phyloP scores from a whole-genome alignment of 2,888 invertebrate species.

The Metellina segmentata region DNA sequence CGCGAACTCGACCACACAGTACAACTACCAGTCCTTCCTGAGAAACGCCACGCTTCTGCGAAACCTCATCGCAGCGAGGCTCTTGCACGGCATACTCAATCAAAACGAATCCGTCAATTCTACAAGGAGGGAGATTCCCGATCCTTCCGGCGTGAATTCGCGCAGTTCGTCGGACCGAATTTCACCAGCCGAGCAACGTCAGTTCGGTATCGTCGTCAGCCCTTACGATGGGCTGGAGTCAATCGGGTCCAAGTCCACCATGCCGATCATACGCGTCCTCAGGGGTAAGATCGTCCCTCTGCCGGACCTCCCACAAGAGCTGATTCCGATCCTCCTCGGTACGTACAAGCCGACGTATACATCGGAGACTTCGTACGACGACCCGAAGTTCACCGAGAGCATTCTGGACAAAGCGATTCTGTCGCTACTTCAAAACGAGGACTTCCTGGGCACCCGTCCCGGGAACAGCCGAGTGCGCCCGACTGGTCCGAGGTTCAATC shows the following conservation, averaged over 20 bases:
- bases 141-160: background rate
- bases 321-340: constrained; percentile 62
- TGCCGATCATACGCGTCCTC: constrained; percentile 52
- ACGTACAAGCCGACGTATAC: constrained; percentile 53
- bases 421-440: constrained; percentile 59
- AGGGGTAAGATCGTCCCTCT: constrained; percentile 63
- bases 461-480: background rate
- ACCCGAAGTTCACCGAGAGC: constrained; percentile 39
- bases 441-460: background rate
- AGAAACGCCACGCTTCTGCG: constrained; percentile 27
- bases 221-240: constrained; percentile 49
- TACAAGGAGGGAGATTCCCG: background rate
- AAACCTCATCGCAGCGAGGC: constrained; percentile 44
- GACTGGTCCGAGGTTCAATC: background rate
- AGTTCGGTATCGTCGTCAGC: constrained; percentile 62
- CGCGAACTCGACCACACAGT: background rate
- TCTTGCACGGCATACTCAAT: constrained; percentile 49
- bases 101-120: constrained; percentile 3
- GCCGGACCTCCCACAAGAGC: constrained; percentile 61
- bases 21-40: background rate
- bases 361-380: constrained; percentile 5
- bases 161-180: constrained; percentile 20
- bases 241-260: constrained; percentile 7
- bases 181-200: constrained; percentile 58
- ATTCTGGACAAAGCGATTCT: constrained; percentile 60